A percentile compares a stretch with the other conserved stretches of the same genome.
Evolutionary conservation across 2,888 invertebrate genomes (phyloP).

Genomic region (Dichetophora obliterata): DNA sequence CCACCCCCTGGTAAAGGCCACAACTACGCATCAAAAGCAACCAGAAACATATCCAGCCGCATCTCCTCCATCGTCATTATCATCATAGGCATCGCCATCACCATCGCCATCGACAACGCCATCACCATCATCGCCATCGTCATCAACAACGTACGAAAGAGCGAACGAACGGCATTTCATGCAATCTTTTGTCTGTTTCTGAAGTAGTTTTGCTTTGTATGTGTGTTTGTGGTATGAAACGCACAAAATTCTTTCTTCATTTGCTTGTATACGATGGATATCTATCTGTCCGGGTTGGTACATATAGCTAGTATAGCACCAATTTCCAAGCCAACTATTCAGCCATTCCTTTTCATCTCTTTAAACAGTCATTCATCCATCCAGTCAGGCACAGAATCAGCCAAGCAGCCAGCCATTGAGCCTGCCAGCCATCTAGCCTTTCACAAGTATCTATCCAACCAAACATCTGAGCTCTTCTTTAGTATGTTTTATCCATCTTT

Average conservation of each 20-base stretch:
- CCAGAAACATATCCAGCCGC: neutral
- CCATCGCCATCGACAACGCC: slow-evolving; percentile 42
- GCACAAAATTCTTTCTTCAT: neutral
- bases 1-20: neutral
- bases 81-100: slow-evolving; percentile 53
- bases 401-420: neutral
- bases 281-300: slow-evolving; percentile 5
- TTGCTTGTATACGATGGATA: neutral
- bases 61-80: neutral
- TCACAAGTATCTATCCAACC: slow-evolving; percentile 1
- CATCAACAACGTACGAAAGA: slow-evolving; percentile 2
- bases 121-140: slow-evolving; percentile 27
- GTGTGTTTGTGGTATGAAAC: neutral
- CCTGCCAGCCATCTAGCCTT: slow-evolving; percentile 17
- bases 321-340: slow-evolving; percentile 12
- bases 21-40: neutral
- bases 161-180: slow-evolving; percentile 1
- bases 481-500: neutral
- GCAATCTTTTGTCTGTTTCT: slow-evolving; percentile 17
- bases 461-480: neutral
- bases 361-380: slow-evolving; percentile 32
- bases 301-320: neutral
- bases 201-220: slow-evolving; percentile 12
- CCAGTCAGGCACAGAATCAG: slow-evolving; percentile 18
- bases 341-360: slow-evolving; percentile 18